Evolutionary conservation across 2,113 vertebrate genomes (phyloP), one percentile per base, ranked within the genome.

Genomic region (Rhinoderma darwinii): DNA sequence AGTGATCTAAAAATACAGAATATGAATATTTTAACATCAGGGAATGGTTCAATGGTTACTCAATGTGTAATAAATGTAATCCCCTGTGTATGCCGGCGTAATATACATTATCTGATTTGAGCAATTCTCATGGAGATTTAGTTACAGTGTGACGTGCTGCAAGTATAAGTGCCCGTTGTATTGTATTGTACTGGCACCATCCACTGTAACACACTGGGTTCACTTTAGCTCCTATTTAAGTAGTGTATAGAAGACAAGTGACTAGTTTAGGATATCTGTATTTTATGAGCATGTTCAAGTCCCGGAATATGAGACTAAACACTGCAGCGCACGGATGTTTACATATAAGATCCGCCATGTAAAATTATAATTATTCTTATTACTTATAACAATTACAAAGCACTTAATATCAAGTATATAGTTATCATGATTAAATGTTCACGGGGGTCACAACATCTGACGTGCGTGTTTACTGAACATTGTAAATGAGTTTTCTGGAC

Each of bases 131-230:
- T 30, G 79, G 79, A 43, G 56, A 82, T 66, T 82, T 30, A 5
- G 56, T 82, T 66, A 44, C 79, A 82, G 22, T 80, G 22, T 37
- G 39, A 41, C 8, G 47, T 61, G 77, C 20, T 56, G 12, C 22
- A 18, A 63, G 37, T 18, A 4, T 20, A 3, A 10, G 68, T 41
- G 27, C 22, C 6, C 54, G 4, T 9, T 82, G n/a, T 82, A 27
- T 44, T 82, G 41, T 66, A 70, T 70, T 35, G 81, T 70, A 50
- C 14, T 83, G 81, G 81, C 81, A 83, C 81, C 81, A 43, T 83
- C 81, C 72, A 68, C 81, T 83, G 81, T 51, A 32, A 35, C 41
- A 72, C 15, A 50, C 41, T 50, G 41, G 56, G 59, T 10, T 41
- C 0, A 17, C 22, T 30, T 44, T 44, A 63, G 41, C 56, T 63